A percentile compares a stretch with the other conserved stretches of the same genome.
Evolutionary conservation across 30 jellyfish, hydroid and myxozoan species (phyloP).

Genomic region (Chrysaora quinquecirrha): DNA sequence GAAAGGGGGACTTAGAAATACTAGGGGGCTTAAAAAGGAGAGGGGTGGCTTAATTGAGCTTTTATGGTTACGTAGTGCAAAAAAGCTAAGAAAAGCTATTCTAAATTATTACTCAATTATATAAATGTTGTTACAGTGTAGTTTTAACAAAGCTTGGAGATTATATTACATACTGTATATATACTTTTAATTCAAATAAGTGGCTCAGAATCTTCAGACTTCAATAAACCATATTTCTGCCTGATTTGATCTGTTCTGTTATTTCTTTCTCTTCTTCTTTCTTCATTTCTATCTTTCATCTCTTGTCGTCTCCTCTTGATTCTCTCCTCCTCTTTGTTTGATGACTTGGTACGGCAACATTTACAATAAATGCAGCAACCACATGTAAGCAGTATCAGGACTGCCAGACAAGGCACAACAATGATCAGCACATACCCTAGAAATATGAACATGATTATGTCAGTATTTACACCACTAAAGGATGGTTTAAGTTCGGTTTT

Average conservation of each 20-base stretch:
- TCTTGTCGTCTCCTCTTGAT: slow-evolving; percentile 72
- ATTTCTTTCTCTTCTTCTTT: slow-evolving; percentile 76
- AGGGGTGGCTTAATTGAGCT: no score
- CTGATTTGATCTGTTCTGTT: slow-evolving; percentile 87
- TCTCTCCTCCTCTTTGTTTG: slow-evolving; percentile 80
- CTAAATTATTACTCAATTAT: no score
- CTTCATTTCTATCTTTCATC: slow-evolving; percentile 70
- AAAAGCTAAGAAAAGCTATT: no score
- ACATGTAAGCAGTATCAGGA: slow-evolving; percentile 84
- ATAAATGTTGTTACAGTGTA: no score
- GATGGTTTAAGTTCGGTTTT: no score
- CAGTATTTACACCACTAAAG: no score
- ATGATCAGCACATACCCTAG: slow-evolving; percentile 88
- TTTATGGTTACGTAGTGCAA: no score
- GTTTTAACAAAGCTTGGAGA: no score
- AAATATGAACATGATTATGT: background rate
- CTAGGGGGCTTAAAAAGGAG: no score
- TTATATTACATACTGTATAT: no score
- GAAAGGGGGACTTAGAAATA: no score
- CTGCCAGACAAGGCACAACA: slow-evolving; percentile 88
- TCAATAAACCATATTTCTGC: slow-evolving; percentile 93
- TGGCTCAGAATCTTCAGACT: slow-evolving; percentile 96
- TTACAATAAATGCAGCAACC: slow-evolving; percentile 98
- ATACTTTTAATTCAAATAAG: no score
- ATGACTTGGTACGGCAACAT: slow-evolving; percentile 88